Conservation (phyloP, 2,113 vertebrate species). For the Xyliphius kryptos region DNA sequence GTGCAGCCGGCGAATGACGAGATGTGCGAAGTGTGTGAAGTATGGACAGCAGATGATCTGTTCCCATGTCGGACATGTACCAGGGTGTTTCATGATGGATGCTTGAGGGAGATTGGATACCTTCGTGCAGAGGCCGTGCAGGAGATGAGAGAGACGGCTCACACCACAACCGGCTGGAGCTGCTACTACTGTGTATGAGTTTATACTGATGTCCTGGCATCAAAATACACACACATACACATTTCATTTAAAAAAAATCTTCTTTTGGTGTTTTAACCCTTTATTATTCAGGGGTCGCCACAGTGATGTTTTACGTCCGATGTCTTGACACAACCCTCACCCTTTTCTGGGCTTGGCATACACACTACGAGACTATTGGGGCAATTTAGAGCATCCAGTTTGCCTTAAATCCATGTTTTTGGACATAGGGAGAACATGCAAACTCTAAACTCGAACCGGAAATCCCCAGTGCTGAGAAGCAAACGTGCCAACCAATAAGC, state of each 20-base stretch:
- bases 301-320: no score
- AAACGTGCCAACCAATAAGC: no score
- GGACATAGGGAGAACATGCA: no score
- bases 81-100: conserved; percentile 89
- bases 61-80: conserved; percentile 86
- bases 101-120: conserved; percentile 88
- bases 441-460: no score
- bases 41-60: conserved; percentile 92
- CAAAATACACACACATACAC: neutral
- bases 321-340: no score
- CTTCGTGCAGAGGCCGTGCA: conserved; percentile 69
- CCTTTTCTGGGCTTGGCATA: no score
- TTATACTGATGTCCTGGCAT: neutral
- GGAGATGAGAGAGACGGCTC: conserved; percentile 79
- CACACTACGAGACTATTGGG: no score
- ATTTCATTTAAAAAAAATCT: neutral
- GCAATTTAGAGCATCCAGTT: no score
- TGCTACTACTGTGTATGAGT: conserved; percentile 95
- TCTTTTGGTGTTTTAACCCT: no score
- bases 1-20: conserved; percentile 69
- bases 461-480: no score
- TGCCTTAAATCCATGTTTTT: no score
- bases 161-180: conserved; percentile 87
- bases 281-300: no score
- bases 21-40: conserved; percentile 94